Evolutionary conservation across 2,888 invertebrate genomes (phyloP).

Genomic region (Torymus aiolomorphi): DNA sequence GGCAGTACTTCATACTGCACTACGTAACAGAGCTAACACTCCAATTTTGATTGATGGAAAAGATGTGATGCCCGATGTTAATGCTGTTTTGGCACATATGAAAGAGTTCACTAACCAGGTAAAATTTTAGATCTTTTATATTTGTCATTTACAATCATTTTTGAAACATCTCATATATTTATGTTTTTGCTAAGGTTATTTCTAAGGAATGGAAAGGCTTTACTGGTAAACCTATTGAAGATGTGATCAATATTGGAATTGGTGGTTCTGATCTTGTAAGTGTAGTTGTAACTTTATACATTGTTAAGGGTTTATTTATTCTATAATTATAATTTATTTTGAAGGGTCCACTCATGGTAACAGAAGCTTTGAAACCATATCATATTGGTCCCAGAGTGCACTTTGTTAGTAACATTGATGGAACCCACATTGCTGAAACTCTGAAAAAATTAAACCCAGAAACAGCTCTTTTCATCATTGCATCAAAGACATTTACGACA

Average conservation of each 20-base stretch:
- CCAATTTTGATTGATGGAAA: conserved; percentile 89
- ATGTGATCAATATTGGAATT: conserved; percentile 99
- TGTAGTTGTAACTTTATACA: conserved; percentile 10
- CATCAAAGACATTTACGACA: conserved; percentile 99
- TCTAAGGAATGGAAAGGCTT: conserved; percentile 73
- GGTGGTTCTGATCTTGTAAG: conserved; percentile 96
- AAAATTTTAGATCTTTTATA: conserved; percentile 9
- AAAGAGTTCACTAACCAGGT: conserved; percentile 92
- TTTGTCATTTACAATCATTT: conserved; percentile 17
- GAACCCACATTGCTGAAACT: conserved; percentile 97
- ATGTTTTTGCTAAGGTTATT: conserved; percentile 64
- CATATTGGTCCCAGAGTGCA: conserved; percentile 90
- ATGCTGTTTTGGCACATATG: conserved; percentile 94
- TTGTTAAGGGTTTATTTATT: not conserved
- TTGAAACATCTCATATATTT: conserved; percentile 30
- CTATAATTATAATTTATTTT: conserved; percentile 55
- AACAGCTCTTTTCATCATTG: conserved; percentile 97
- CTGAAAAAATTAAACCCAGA: conserved; percentile 93
- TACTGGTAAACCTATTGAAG: conserved; percentile 95
- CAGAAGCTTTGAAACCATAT: conserved; percentile 97
- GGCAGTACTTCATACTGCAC: conserved; percentile 95
- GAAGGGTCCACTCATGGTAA: conserved; percentile 98
- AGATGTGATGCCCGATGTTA: conserved; percentile 96
- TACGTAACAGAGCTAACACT: conserved; percentile 89
- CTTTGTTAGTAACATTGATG: conserved; percentile 99